phyloP scores from a whole-genome alignment of 2,113 vertebrate species.

The Chiloscyllium plagiosum region DNA sequence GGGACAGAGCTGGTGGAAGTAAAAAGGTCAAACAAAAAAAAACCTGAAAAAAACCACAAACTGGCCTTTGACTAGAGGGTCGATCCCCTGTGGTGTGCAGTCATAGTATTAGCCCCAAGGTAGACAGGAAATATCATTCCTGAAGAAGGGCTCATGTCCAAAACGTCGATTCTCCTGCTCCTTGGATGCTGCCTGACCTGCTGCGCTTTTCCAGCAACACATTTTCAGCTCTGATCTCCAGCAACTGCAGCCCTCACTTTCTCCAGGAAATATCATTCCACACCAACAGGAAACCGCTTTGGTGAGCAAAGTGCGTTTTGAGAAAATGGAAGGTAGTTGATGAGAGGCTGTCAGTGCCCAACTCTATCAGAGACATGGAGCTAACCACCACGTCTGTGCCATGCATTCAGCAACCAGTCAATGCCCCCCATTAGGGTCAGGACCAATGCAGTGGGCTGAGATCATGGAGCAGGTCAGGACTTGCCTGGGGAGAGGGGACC shows the following conservation, averaged over 20 bases:
- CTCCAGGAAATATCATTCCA: background rate
- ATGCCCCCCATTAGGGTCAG: background rate
- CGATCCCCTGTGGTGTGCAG: no score
- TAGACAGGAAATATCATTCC: background rate
- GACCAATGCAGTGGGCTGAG: background rate
- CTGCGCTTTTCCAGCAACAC: no score
- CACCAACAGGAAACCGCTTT: background rate
- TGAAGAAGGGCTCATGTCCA: no score
- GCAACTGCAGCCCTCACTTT: no score
- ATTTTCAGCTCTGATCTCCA: no score
- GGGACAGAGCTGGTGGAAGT: no score
- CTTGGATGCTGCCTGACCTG: no score
- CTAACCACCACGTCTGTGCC: background rate
- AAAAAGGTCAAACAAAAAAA: background rate
- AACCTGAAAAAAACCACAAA: background rate
- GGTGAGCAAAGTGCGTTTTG: background rate
- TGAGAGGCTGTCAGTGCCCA: background rate
- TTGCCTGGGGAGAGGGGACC: background rate
- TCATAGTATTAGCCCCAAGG: background rate
- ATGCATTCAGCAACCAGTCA: background rate
- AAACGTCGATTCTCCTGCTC: no score
- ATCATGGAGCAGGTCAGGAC: background rate
- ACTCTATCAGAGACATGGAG: background rate
- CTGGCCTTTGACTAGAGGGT: background rate
- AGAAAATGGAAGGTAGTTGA: background rate